Conservation (phyloP, 2,113 vertebrate species). For the Conger conger region DNA sequence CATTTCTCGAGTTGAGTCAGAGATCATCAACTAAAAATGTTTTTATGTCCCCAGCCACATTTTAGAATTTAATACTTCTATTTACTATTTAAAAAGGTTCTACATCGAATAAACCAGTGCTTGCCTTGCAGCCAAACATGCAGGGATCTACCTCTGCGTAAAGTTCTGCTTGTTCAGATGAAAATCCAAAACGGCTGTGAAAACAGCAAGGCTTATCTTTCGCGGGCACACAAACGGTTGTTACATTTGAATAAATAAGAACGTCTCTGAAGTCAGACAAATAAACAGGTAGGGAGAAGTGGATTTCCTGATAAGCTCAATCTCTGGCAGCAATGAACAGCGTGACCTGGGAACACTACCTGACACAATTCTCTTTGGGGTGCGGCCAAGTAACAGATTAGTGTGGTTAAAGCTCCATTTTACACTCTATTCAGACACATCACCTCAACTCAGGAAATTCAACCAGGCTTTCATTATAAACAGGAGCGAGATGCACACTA, state of each 20-base stretch:
- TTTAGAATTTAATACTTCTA: too few species aligned
- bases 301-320: conserved; percentile 43
- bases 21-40: too few species aligned
- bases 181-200: neutral
- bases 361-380: neutral
- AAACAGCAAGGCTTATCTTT: conserved; percentile 19
- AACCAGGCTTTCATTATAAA: neutral
- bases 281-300: conserved; percentile 30
- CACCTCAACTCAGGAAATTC: neutral
- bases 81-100: neutral
- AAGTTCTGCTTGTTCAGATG: neutral
- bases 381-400: neutral
- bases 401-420: neutral
- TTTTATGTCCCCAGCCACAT: too few species aligned
- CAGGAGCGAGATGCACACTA: neutral
- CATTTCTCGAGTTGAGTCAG: neutral
- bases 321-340: conserved; percentile 34
- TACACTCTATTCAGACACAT: neutral
- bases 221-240: neutral
- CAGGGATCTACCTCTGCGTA: neutral
- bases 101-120: neutral
- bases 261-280: conserved; percentile 7
- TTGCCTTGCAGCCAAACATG: neutral
- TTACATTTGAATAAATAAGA: conserved; percentile 16
- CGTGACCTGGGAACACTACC: neutral